Evolutionary conservation across 2,797 vertebrate species (phyloP).

Genomic region (Monodelphis domestica): DNA sequence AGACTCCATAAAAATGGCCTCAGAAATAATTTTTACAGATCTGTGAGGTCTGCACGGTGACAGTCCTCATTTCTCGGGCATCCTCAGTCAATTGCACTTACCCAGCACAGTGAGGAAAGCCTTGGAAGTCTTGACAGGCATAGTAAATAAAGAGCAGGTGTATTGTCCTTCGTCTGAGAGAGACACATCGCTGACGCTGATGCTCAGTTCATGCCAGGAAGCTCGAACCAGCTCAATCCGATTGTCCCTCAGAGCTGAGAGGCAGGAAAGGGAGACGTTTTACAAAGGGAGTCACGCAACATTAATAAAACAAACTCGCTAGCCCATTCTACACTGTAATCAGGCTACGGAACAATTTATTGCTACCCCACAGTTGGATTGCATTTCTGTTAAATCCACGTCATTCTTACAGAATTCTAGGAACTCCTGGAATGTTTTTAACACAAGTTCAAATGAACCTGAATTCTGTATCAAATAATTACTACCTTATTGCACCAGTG

Average conservation of each 20-base stretch:
- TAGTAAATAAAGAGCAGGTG: slow-evolving; percentile 98
- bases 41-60: slow-evolving; percentile 12
- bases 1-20: background rate
- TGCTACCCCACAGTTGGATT: background rate
- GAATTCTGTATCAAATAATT: slow-evolving; percentile 47
- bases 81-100: slow-evolving; percentile 83
- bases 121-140: slow-evolving; percentile 98
- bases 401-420: background rate
- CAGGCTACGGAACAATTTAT: background rate
- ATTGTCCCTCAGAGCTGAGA: slow-evolving; percentile 95
- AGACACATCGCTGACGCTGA: slow-evolving; percentile 95
- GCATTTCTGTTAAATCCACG: background rate
- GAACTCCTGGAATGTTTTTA: background rate
- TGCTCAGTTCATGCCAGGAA: slow-evolving; percentile 95
- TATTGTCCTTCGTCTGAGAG: slow-evolving; percentile 97
- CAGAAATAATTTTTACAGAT: background rate
- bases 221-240: slow-evolving; percentile 97
- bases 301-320: fast-evolving
- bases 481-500: background rate
- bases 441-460: slow-evolving; percentile 5
- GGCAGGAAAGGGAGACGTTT: slow-evolving; percentile 84
- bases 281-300: background rate
- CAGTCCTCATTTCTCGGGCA: background rate
- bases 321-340: background rate
- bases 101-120: slow-evolving; percentile 97